Percentiles rank a stretch among this genome's conserved stretches.
These are phyloP conservation scores for Stigmatopora argus DNA, from an alignment of 2,113 vertebrate species.

Conservation along the genomic window DNA sequence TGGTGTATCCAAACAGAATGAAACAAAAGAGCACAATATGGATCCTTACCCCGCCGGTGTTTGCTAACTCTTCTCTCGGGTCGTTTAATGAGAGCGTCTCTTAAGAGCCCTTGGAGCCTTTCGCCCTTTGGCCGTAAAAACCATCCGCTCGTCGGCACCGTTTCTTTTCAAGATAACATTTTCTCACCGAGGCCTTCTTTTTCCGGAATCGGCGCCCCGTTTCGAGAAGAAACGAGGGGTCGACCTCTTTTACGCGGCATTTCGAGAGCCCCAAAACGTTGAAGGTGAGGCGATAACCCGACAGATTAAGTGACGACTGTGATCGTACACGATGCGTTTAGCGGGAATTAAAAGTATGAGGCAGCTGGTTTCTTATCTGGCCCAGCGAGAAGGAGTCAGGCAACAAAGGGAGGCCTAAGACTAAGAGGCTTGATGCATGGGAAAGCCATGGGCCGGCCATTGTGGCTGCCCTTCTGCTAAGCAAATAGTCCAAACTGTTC, in stretches of 20 bases:
- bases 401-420: slow-evolving; percentile 93
- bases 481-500: slow-evolving; percentile 99
- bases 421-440: slow-evolving; percentile 92
- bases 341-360: slow-evolving; percentile 77
- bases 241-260: slow-evolving; percentile 52
- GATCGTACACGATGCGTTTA: slow-evolving; percentile 72
- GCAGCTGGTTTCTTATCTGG: slow-evolving; percentile 97
- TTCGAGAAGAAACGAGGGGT: slow-evolving; percentile 55
- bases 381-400: slow-evolving; percentile 75
- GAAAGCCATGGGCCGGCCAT: slow-evolving; percentile 95
- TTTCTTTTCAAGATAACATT: neutral
- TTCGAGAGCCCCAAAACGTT: slow-evolving; percentile 38
- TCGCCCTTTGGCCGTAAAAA: slow-evolving; percentile 46
- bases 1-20: slow-evolving; percentile 61
- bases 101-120: slow-evolving; percentile 54
- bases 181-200: neutral
- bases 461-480: slow-evolving; percentile 99
- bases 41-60: slow-evolving; percentile 55
- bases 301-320: slow-evolving; percentile 65
- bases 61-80: slow-evolving; percentile 58
- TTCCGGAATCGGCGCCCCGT: slow-evolving; percentile 43
- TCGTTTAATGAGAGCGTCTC: slow-evolving; percentile 55
- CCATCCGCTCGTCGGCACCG: slow-evolving; percentile 17
- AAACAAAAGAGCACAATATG: slow-evolving; percentile 67
- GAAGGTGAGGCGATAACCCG: slow-evolving; percentile 39